These are phyloP conservation scores for Solea senegalensis DNA, from an alignment of 2,113 vertebrate species.

Conservation along the genomic window DNA sequence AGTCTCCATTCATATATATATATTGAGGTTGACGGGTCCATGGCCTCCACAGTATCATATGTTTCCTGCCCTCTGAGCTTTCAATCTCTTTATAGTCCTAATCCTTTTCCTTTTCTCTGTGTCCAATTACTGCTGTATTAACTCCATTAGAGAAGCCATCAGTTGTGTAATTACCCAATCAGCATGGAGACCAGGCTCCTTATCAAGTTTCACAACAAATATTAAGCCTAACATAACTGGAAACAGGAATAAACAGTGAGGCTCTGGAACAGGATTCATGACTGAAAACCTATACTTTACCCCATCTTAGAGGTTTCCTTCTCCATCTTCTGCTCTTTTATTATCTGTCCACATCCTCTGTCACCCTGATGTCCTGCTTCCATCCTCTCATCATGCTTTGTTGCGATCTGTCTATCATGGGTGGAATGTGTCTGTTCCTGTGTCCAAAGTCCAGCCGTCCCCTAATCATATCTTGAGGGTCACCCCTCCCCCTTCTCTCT, in stretches of 20 bases:
- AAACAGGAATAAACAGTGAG: constrained; percentile 17
- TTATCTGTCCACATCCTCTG: constrained; percentile 23
- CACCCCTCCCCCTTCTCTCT: neutral
- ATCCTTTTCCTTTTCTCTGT: constrained; percentile 21
- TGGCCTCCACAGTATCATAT: neutral
- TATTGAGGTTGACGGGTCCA: constrained; percentile 13
- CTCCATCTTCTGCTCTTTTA: neutral
- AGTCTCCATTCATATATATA: constrained; percentile 14
- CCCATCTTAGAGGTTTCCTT: neutral
- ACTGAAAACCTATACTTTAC: neutral
- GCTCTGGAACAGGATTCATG: constrained; percentile 12
- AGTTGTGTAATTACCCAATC: constrained; percentile 56
- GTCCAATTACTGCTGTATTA: constrained; percentile 58
- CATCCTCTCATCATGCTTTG: constrained; percentile 24
- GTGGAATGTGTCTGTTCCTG: constrained; percentile 1
- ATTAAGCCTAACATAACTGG: constrained; percentile 33
- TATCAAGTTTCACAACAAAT: constrained; percentile 63
- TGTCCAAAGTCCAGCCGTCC: constrained; percentile 2
- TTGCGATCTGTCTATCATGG: constrained; percentile 7
- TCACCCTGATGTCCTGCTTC: constrained; percentile 15
- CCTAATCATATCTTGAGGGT: constrained; percentile 26
- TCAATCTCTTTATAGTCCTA: neutral
- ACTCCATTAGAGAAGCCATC: constrained; percentile 59
- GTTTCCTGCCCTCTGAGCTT: neutral
- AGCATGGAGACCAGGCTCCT: constrained; percentile 47